phyloP scores from a whole-genome alignment of 2,888 invertebrate genomes.

The Cryptocephalus primarius region DNA sequence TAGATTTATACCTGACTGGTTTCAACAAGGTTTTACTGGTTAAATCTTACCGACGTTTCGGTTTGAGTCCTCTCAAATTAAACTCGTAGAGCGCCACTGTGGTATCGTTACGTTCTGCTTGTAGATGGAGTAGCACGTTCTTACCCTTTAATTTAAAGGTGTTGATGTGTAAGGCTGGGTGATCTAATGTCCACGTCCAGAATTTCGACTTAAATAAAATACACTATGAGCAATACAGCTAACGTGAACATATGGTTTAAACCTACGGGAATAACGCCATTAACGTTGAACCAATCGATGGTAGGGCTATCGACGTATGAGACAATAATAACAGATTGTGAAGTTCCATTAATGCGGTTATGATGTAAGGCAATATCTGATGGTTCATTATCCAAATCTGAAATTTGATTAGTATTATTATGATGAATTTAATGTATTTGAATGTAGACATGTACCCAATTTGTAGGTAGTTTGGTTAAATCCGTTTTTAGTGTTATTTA shows the following conservation, averaged over 20 bases:
- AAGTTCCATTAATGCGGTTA: constrained; percentile 14
- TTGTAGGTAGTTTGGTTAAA: constrained; percentile 9
- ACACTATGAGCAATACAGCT: too few relatives aligned
- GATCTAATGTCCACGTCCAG: constrained; percentile 22
- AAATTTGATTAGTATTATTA: constrained; percentile 1
- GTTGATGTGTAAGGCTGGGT: constrained; percentile 18
- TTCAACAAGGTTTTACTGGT: too few relatives aligned
- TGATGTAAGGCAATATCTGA: constrained; percentile 20
- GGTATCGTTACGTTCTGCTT: constrained; percentile 4
- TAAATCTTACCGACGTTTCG: background rate
- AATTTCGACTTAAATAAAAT: constrained; percentile 13
- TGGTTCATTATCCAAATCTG: constrained; percentile 12
- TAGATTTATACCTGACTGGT: too few relatives aligned
- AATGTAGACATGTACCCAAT: constrained; percentile 10
- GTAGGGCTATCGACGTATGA: constrained; percentile 18
- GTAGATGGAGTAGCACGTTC: constrained; percentile 20
- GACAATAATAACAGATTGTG: constrained; percentile 21
- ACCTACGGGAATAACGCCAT: too few relatives aligned
- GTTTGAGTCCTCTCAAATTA: background rate
- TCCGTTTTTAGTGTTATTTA: constrained; percentile 8
- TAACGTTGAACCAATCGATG: constrained; percentile 26
- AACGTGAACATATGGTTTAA: too few relatives aligned
- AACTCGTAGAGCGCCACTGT: background rate
- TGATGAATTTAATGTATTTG: background rate
- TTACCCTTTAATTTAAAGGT: constrained; percentile 2